phyloP scores from a whole-genome alignment of 2,888 invertebrate species.

The Tyria jacobaeae region DNA sequence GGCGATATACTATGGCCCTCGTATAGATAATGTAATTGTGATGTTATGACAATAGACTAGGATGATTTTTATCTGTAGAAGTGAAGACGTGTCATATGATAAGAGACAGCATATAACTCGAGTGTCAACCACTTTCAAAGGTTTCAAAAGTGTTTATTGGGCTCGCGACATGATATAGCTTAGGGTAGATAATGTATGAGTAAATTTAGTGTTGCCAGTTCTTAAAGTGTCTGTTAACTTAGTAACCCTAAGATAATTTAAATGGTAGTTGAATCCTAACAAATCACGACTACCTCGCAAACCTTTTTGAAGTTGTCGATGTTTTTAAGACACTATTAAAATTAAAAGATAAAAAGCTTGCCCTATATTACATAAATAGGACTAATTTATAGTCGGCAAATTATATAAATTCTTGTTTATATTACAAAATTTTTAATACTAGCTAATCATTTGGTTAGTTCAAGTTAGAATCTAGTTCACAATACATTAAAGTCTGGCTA shows the following conservation, averaged over 20 bases:
- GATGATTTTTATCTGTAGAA: not conserved
- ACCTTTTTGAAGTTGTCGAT: not conserved
- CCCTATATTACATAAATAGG: too few species aligned
- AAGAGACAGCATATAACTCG: too few species aligned
- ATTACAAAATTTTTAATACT: too few species aligned
- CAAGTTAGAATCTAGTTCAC: constrained; percentile 1
- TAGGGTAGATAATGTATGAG: too few species aligned
- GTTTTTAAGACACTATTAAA: not conserved
- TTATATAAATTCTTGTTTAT: too few species aligned
- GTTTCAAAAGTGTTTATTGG: too few species aligned
- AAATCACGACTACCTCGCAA: not conserved
- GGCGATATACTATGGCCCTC: not conserved
- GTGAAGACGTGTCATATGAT: not conserved
- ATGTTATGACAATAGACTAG: not conserved
- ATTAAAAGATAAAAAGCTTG: too few species aligned
- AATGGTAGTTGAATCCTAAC: not conserved
- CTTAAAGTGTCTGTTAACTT: too few species aligned
- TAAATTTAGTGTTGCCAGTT: too few species aligned
- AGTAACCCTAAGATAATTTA: not conserved
- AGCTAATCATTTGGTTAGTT: not conserved
- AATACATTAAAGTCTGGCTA: not conserved
- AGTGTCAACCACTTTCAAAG: too few species aligned
- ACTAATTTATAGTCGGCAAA: too few species aligned
- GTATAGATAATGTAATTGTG: not conserved
- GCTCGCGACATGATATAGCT: too few species aligned